Evolutionary conservation across 1,140 invertebrate species (phyloP).

Genomic region (Melipona quadrifasciata): DNA sequence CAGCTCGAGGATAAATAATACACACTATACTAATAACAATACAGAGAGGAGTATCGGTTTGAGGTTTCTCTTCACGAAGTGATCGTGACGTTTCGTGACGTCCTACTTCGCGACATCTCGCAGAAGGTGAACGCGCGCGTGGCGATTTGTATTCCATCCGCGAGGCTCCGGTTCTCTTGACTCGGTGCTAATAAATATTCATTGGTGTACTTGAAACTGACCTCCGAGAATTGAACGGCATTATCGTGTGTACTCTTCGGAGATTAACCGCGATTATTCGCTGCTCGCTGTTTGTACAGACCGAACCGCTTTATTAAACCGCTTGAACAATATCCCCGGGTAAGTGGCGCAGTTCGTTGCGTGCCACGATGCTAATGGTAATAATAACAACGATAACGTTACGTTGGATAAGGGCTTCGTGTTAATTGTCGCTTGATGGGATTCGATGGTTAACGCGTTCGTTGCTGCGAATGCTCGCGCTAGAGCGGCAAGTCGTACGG

Average conservation of each 20-base stretch:
- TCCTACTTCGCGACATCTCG: neutral
- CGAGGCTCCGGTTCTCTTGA: conserved; percentile 18
- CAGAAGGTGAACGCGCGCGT: conserved; percentile 18
- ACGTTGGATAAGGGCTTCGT: neutral
- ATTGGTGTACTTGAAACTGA: conserved; percentile 45
- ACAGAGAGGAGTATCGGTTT: neutral
- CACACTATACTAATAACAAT: too few relatives aligned
- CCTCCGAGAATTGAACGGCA: conserved; percentile 40
- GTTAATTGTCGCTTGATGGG: neutral
- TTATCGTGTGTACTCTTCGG: conserved; percentile 23
- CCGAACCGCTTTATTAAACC: neutral
- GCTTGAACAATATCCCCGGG: neutral
- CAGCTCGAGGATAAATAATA: neutral
- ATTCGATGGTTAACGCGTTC: neutral
- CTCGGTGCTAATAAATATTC: conserved; percentile 49
- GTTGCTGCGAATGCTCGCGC: neutral
- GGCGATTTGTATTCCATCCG: conserved; percentile 33
- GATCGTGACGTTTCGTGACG: neutral
- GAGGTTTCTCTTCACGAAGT: neutral
- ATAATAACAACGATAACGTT: conserved; percentile 1
- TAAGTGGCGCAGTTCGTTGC: neutral
- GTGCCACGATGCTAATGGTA: neutral
- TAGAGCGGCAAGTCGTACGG: neutral
- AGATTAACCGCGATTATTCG: conserved; percentile 30
- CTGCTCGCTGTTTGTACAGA: neutral